phyloP scores from a whole-genome alignment of 2,888 invertebrate species.

The Caenorhabditis drosophilae region DNA sequence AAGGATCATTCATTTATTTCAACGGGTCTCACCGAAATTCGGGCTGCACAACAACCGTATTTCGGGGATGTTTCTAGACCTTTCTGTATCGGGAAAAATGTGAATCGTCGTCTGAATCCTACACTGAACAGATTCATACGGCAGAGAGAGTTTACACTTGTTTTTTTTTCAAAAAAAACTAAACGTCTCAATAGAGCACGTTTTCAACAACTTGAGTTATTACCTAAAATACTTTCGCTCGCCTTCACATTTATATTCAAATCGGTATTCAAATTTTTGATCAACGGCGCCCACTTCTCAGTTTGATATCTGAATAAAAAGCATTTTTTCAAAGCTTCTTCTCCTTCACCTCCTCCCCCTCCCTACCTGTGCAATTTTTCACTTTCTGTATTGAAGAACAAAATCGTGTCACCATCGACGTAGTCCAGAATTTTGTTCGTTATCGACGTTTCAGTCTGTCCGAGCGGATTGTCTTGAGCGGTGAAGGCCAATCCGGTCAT shows the following conservation, averaged over 20 bases:
- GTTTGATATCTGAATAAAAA: slow-evolving; percentile 76
- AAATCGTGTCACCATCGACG: slow-evolving; percentile 72
- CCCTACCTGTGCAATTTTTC: slow-evolving; percentile 73
- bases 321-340: not conserved
- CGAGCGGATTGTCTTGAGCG: slow-evolving; percentile 88
- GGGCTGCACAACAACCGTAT: too few species aligned
- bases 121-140: too few species aligned
- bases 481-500: slow-evolving; percentile 87
- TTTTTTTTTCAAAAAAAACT: not conserved
- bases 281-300: slow-evolving; percentile 85
- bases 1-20: too few species aligned
- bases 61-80: too few species aligned
- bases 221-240: slow-evolving; percentile 42
- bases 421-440: slow-evolving; percentile 78
- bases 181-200: too few species aligned
- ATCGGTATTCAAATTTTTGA: slow-evolving; percentile 70
- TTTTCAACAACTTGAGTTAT: too few species aligned
- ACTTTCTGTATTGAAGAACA: slow-evolving; percentile 74
- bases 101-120: too few species aligned
- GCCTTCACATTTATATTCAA: slow-evolving; percentile 38
- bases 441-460: slow-evolving; percentile 74
- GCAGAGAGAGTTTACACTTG: too few species aligned
- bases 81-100: too few species aligned
- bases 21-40: too few species aligned
- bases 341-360: not conserved